phyloP scores from a whole-genome alignment of 2,797 vertebrate genomes.

The Caiman crocodilus region DNA sequence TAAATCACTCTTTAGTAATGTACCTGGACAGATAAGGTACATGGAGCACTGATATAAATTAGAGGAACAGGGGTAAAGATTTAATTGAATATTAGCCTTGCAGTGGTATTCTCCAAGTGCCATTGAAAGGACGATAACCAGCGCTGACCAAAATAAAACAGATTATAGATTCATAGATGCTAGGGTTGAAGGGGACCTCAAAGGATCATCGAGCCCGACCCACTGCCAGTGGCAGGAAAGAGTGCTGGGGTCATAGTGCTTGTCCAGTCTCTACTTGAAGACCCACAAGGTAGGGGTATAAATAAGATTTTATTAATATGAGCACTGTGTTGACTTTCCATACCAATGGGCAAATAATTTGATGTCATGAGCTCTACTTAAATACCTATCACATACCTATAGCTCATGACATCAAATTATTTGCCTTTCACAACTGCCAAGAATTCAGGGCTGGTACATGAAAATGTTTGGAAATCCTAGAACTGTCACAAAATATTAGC shows the following conservation, averaged over 20 bases:
- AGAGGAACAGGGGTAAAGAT: not conserved
- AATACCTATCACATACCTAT: not conserved
- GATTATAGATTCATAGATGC: constrained; percentile 21
- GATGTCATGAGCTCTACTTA: too few relatives aligned
- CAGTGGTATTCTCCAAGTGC: not conserved
- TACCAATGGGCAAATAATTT: not conserved
- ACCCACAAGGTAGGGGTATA: too few relatives aligned
- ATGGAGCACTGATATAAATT: not conserved
- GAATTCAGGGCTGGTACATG: not conserved
- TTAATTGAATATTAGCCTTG: not conserved
- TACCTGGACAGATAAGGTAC: not conserved
- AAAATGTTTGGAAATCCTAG: not conserved
- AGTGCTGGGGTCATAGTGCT: too few relatives aligned
- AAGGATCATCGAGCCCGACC: too few relatives aligned
- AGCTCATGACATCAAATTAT: not conserved
- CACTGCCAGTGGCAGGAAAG: too few relatives aligned
- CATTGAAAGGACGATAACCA: constrained; percentile 20
- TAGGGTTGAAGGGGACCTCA: not conserved
- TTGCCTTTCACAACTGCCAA: not conserved
- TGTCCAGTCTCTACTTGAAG: too few relatives aligned
- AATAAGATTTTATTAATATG: not conserved
- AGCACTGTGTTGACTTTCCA: not conserved
- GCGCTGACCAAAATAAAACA: constrained; percentile 35
- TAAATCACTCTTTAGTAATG: not conserved
- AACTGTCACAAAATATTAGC: not conserved